Evolutionary conservation across 1,140 invertebrate genomes (phyloP).

Genomic region (Ostrea edulis): DNA sequence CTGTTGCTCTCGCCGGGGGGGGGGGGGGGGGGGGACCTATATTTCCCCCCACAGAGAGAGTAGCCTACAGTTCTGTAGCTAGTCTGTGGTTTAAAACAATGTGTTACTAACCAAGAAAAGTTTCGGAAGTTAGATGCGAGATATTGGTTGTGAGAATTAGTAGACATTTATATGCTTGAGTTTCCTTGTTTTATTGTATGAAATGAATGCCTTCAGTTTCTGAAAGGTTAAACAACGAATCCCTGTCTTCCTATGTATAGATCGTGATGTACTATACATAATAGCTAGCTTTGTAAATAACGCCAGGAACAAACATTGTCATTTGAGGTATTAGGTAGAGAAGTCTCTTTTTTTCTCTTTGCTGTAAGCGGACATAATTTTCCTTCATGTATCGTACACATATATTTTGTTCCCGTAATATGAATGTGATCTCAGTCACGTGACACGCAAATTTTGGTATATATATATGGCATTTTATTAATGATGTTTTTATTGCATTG

Average conservation of each 20-base stretch:
- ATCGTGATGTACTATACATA: not conserved
- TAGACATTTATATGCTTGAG: not conserved
- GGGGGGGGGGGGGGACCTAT: too few species aligned
- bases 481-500: not conserved
- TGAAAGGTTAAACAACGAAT: slow-evolving; percentile 16
- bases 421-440: not conserved
- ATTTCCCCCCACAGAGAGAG: too few species aligned
- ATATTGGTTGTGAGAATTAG: not conserved
- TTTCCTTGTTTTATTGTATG: not conserved
- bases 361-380: not conserved
- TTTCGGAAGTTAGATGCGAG: not conserved
- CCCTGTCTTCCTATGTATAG: slow-evolving; percentile 15
- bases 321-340: not conserved
- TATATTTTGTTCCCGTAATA: not conserved
- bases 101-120: not conserved
- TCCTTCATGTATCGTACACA: not conserved
- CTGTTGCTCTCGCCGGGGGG: too few species aligned
- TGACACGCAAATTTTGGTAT: not conserved
- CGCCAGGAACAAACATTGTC: not conserved
- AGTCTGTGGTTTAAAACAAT: not conserved
- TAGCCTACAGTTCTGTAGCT: too few species aligned
- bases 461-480: not conserved
- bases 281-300: not conserved
- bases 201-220: not conserved
- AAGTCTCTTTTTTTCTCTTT: not conserved